Evolutionary conservation across 2,797 vertebrate genomes (phyloP), one percentile per base, ranked within the genome.

Genomic region (Erpetoichthys calabaricus): DNA sequence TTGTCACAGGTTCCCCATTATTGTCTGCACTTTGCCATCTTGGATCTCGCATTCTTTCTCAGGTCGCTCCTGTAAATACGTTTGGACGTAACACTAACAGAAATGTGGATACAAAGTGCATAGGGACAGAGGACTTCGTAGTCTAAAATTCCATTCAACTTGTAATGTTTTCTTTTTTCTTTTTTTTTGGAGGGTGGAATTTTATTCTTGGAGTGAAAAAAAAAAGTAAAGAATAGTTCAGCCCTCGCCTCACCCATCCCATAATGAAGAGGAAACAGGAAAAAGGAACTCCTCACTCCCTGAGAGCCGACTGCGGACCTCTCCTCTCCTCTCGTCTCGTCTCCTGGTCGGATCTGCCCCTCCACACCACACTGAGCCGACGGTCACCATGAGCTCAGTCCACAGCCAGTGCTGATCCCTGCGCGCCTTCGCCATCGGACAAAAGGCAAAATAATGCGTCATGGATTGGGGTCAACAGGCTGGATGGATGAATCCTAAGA

Each of bases 241-340:
- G 84, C 82, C 81, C 75, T 74, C 79, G 83, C 78, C 84, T 84
- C 85, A 84, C 79, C 81, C 83, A 87, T 88, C 85, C 87, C 87
- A 85, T 84, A 84, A 83, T 85, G 80, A 77, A 87, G 81, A 89
- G 89, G 88, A 90, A 91, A 90, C 88, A 90, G 89, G 88, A 91
- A 90, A 88, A 88, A 84, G 88, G 88, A 90, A 89, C 88, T 67
- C 59, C 83, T 84, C 73, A 82, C 85, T 90, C 89, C 86, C 86
- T 77, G 77, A 73, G 76, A 55, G 44, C 56, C 9, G 60, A 56
- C 43, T 8, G 63, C 25, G 7, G n/a, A 25, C 25, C 25, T 25
- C 25, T 25, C 25, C 8, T 45, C 51, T 47, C 53, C 43, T 47
- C 42, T 6, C 57, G 25, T 47, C 56, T 64, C 56, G 56, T 56